phyloP scores from a whole-genome alignment of 2,797 vertebrate species.

The Pangasius sanitwongsei region DNA sequence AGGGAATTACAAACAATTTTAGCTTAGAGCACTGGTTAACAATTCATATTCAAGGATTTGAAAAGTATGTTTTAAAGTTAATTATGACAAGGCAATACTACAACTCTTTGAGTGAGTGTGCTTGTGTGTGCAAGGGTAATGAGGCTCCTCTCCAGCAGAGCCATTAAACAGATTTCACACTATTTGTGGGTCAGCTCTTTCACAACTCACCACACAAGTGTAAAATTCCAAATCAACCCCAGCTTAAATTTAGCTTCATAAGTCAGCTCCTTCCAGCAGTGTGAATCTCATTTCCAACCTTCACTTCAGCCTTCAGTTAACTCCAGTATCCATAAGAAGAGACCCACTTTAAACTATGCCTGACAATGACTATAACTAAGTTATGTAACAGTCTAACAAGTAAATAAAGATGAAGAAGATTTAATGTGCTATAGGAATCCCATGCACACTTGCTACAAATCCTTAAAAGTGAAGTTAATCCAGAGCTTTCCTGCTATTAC shows the following conservation, averaged over 20 bases:
- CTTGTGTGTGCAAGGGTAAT: neutral
- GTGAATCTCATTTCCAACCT: slow-evolving; percentile 60
- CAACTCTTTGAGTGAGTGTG: neutral
- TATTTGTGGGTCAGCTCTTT: slow-evolving; percentile 64
- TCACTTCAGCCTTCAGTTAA: slow-evolving; percentile 18
- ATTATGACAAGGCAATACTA: neutral
- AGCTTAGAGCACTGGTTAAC: neutral
- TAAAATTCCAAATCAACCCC: slow-evolving; percentile 76
- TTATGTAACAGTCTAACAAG: neutral
- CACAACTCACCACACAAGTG: slow-evolving; percentile 71
- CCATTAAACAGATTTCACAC: slow-evolving; percentile 64
- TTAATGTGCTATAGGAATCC: neutral
- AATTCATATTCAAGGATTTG: neutral
- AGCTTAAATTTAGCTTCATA: slow-evolving; percentile 81
- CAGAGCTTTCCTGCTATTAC: neutral
- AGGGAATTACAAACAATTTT: neutral
- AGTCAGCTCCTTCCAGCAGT: slow-evolving; percentile 70
- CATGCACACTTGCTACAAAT: neutral
- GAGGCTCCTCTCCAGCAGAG: slow-evolving; percentile 34
- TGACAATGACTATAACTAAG: neutral
- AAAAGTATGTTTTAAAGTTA: neutral
- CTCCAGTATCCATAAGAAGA: neutral
- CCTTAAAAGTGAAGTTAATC: slow-evolving; percentile 19
- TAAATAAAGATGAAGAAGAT: neutral
- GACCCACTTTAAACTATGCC: neutral